Evolutionary conservation across 2,797 vertebrate genomes (phyloP).

Genomic region (Chaetodon trifasciatus): DNA sequence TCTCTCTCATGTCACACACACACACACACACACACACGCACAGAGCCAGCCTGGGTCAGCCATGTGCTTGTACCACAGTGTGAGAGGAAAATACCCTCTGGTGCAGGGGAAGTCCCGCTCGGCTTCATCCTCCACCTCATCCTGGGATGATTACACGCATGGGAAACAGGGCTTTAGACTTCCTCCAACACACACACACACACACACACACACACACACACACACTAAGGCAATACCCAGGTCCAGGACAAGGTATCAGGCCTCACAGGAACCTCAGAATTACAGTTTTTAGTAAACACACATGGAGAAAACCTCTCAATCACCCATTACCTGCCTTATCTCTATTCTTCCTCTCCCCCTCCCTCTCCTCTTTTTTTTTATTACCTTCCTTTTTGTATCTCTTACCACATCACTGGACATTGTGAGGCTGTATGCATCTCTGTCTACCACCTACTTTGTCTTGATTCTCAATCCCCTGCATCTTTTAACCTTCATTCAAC

Average conservation of each 20-base stretch:
- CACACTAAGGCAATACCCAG: constrained; percentile 42
- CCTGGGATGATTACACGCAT: constrained; percentile 85
- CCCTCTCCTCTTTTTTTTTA: neutral
- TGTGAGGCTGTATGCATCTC: neutral
- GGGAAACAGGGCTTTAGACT: constrained; percentile 81
- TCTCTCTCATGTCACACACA: constrained; percentile 23
- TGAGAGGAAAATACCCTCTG: constrained; percentile 86
- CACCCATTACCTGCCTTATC: constrained; percentile 47
- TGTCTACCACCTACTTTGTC: neutral
- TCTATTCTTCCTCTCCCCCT: constrained; percentile 17
- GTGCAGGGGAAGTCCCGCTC: constrained; percentile 83
- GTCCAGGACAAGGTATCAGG: constrained; percentile 61
- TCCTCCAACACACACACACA: constrained; percentile 68
- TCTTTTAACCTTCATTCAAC: constrained; percentile 20
- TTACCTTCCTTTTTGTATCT: constrained; percentile 24
- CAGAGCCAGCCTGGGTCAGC: constrained; percentile 73
- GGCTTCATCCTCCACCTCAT: constrained; percentile 83
- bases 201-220: constrained; percentile 44
- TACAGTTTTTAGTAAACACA: constrained; percentile 65
- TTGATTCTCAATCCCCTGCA: constrained; percentile 11
- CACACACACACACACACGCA: constrained; percentile 40
- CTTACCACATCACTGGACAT: constrained; percentile 4
- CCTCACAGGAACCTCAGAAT: constrained; percentile 69
- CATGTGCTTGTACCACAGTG: constrained; percentile 81
- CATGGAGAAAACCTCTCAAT: constrained; percentile 45